A percentile compares a stretch with the other conserved stretches of the same genome.
These are phyloP conservation scores for Leptothorax acervorum DNA, from an alignment of 2,888 invertebrate genomes.

Conservation along the genomic window DNA sequence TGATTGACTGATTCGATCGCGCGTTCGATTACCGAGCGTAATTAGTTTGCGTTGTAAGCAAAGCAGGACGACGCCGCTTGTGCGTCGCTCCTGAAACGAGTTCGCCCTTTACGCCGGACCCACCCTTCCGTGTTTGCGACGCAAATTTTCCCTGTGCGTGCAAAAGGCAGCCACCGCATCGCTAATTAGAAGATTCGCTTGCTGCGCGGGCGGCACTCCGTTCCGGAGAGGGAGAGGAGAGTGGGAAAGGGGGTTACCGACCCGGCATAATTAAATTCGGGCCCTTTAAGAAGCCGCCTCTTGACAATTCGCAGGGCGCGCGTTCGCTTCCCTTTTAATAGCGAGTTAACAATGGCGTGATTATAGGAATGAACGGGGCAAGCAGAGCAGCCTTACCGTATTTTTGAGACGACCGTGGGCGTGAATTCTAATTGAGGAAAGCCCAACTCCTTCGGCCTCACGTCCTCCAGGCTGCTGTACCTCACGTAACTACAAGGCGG, in stretches of 20 bases:
- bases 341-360: constrained; percentile 38
- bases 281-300: constrained; percentile 35
- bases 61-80: background rate
- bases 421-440: constrained; percentile 83
- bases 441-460: constrained; percentile 82
- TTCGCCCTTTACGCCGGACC: constrained; percentile 31
- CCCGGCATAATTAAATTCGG: constrained; percentile 50
- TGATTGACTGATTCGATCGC: constrained; percentile 30
- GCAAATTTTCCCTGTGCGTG: constrained; percentile 44
- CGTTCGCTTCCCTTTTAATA: constrained; percentile 32
- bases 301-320: constrained; percentile 8
- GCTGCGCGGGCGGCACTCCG: background rate
- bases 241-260: background rate
- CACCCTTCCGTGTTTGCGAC: constrained; percentile 23
- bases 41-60: constrained; percentile 42
- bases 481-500: constrained; percentile 81
- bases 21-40: constrained; percentile 47
- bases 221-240: background rate
- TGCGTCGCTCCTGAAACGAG: constrained; percentile 25
- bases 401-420: constrained; percentile 83
- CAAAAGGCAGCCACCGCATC: constrained; percentile 50
- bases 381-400: constrained; percentile 77
- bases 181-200: constrained; percentile 50
- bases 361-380: constrained; percentile 18
- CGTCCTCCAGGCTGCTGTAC: constrained; percentile 83